Evolutionary conservation across 2,797 vertebrate species (phyloP).

Genomic region (Graptemys geographica): DNA sequence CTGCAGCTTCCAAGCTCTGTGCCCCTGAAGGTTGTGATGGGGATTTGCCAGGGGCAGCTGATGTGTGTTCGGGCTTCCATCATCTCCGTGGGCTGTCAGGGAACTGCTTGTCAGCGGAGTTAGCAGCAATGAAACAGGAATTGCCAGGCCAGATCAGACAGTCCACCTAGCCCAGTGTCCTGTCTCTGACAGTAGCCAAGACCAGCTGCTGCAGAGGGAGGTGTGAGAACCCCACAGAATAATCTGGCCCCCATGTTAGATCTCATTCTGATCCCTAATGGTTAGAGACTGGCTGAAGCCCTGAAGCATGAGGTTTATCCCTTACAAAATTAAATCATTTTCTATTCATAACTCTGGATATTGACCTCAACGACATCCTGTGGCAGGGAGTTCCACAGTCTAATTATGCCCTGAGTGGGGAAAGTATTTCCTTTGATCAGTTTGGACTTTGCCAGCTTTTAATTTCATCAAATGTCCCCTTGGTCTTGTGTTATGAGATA

Average conservation of each 20-base stretch:
- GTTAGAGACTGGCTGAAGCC: neutral
- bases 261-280: neutral
- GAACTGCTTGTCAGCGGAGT: neutral
- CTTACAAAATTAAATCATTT: no score
- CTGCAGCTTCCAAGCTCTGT: neutral
- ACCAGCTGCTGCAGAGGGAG: neutral
- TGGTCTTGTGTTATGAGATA: no score
- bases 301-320: no score
- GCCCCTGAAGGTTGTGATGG: neutral
- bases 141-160: neutral
- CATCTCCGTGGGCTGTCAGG: neutral
- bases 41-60: neutral
- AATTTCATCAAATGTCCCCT: no score
- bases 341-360: no score
- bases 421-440: no score
- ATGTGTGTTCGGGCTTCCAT: neutral
- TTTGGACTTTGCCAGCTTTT: no score
- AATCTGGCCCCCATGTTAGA: neutral
- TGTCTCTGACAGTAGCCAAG: neutral
- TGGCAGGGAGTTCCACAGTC: no score
- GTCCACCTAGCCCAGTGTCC: no score
- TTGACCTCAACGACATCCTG: no score
- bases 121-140: neutral
- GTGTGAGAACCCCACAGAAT: neutral
- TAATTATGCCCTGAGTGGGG: no score